Conservation (phyloP, 2,888 invertebrate genomes). For the Acanthosepion lycidas region DNA sequence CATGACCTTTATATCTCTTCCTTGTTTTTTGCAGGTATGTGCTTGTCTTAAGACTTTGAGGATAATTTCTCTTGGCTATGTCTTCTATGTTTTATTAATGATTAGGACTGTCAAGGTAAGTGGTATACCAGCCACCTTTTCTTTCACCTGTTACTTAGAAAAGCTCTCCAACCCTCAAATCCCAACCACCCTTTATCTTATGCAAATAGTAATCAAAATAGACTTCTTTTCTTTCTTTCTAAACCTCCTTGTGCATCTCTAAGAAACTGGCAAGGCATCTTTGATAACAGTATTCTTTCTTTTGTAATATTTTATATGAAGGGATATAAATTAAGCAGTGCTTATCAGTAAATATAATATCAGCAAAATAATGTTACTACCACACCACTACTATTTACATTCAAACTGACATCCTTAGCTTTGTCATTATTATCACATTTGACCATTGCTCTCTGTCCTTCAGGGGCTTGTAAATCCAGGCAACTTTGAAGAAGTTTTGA, state of each 20-base stretch:
- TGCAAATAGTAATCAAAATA: background rate
- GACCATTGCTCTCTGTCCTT: too few species aligned
- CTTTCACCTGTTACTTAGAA: background rate
- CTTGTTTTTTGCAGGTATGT: conserved; percentile 41
- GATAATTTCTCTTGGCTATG: conserved; percentile 14
- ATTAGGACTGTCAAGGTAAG: background rate
- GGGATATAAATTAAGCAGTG: too few species aligned
- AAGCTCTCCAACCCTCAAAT: background rate
- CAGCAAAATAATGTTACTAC: too few species aligned
- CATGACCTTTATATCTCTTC: background rate
- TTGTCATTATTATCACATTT: too few species aligned
- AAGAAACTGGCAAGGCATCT: background rate
- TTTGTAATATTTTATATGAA: background rate
- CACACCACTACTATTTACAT: too few species aligned
- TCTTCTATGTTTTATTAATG: conserved; percentile 12
- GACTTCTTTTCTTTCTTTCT: background rate
- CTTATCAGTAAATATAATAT: too few species aligned
- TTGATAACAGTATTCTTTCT: background rate
- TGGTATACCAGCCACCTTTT: background rate
- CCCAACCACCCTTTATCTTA: background rate
- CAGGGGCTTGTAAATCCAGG: too few species aligned
- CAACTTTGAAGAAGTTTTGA: too few species aligned
- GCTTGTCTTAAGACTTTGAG: conserved; percentile 18
- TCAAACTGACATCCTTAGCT: too few species aligned
- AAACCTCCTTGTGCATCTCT: background rate